Evolutionary conservation across 2,113 vertebrate genomes (phyloP).

Genomic region (Thunnus maccoyii): DNA sequence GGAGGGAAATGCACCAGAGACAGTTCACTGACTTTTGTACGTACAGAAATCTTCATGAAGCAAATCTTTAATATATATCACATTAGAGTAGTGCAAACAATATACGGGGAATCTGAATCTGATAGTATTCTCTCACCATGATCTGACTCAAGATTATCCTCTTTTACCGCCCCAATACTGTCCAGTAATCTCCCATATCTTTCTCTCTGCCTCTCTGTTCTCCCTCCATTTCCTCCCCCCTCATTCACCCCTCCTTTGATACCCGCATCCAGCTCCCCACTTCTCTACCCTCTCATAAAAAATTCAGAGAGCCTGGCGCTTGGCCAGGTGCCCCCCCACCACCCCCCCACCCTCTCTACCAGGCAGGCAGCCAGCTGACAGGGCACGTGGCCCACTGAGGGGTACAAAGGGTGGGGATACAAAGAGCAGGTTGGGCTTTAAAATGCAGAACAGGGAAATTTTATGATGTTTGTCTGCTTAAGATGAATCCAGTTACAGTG

Average conservation of each 20-base stretch:
- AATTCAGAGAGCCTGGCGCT: constrained; percentile 63
- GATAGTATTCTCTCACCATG: no score
- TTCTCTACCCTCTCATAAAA: constrained; percentile 54
- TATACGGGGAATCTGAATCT: no score
- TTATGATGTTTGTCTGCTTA: constrained; percentile 1
- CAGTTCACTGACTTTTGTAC: neutral
- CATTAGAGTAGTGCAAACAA: neutral
- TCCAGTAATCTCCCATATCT: no score
- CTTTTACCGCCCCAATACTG: neutral
- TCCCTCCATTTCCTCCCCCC: neutral
- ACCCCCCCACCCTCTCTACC: neutral
- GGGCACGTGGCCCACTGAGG: constrained; percentile 47
- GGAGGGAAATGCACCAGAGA: neutral
- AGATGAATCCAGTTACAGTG: constrained; percentile 5
- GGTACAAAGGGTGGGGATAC: constrained; percentile 22
- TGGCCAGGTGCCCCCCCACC: constrained; percentile 54
- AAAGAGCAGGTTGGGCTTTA: constrained; percentile 38
- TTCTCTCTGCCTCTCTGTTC: no score
- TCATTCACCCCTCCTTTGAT: neutral
- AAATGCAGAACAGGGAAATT: constrained; percentile 39
- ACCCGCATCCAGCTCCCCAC: neutral
- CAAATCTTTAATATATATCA: no score
- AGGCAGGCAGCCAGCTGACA: constrained; percentile 63
- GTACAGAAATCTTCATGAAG: neutral
- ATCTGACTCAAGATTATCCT: neutral